These are phyloP conservation scores for Cryptocheilus praepositus DNA, from an alignment of 2,888 invertebrate species.

Conservation along the genomic window DNA sequence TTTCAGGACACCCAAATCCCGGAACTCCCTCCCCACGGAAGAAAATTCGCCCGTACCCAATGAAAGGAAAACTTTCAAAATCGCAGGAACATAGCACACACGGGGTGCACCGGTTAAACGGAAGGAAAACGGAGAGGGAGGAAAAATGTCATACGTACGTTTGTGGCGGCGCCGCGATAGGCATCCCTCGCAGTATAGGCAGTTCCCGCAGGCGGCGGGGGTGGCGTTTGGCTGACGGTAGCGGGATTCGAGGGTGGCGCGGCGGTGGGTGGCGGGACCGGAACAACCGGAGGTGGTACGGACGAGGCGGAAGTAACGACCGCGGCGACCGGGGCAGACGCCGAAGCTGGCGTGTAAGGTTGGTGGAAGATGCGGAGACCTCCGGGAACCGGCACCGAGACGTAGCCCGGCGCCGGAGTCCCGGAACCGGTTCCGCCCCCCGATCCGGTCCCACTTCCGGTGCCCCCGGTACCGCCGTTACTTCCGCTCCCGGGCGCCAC, in stretches of 20 bases:
- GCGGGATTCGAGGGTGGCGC: slow-evolving; percentile 59
- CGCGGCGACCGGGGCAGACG: slow-evolving; percentile 45
- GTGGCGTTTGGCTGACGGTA: slow-evolving; percentile 71
- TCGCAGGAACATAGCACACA: too few relatives aligned
- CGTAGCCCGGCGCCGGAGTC: slow-evolving; percentile 36
- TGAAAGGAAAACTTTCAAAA: too few relatives aligned
- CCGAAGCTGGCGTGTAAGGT: slow-evolving; percentile 66
- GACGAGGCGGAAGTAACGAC: slow-evolving; percentile 63
- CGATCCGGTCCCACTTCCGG: background rate
- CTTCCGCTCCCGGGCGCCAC: background rate
- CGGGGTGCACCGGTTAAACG: too few relatives aligned
- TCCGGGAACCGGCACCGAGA: slow-evolving; percentile 75
- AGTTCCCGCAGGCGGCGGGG: slow-evolving; percentile 73
- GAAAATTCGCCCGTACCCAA: too few relatives aligned
- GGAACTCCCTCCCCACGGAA: too few relatives aligned
- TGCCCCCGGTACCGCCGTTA: slow-evolving; percentile 44
- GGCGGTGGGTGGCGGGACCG: slow-evolving; percentile 21
- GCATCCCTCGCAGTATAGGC: slow-evolving; percentile 68
- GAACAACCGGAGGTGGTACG: slow-evolving; percentile 60
- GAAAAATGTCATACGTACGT: slow-evolving; percentile 60
- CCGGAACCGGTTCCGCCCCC: slow-evolving; percentile 1
- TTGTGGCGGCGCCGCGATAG: slow-evolving; percentile 68
- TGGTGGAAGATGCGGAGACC: slow-evolving; percentile 72
- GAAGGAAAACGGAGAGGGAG: background rate
- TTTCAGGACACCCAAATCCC: too few relatives aligned